These are phyloP conservation scores for Vanessa cardui DNA, from an alignment of 2,888 invertebrate species.

Conservation along the genomic window DNA sequence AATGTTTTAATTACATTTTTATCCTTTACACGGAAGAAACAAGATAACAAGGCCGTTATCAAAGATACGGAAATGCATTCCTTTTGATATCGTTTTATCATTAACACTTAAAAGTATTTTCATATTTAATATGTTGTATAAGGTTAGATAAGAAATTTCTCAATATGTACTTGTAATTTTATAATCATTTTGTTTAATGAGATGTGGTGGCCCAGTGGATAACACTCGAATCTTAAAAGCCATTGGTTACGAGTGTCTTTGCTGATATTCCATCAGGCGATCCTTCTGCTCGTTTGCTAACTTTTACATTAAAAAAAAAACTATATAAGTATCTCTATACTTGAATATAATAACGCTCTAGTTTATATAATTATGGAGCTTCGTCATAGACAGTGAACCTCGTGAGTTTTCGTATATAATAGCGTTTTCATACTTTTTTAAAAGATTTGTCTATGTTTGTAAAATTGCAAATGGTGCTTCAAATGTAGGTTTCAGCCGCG, in stretches of 20 bases:
- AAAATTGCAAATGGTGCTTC: slow-evolving; percentile 1
- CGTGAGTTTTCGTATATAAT: too few relatives aligned
- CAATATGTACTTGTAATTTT: not conserved
- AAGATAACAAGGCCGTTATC: slow-evolving; percentile 14
- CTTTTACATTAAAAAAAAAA: not conserved
- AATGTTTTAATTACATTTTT: slow-evolving; percentile 9
- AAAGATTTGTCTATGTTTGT: too few relatives aligned
- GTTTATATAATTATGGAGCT: slow-evolving; percentile 19
- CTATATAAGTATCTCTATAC: not conserved
- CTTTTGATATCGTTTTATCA: slow-evolving; percentile 22
- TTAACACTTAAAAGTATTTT: slow-evolving; percentile 27
- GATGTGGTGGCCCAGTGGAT: not conserved
- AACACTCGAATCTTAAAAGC: too few relatives aligned
- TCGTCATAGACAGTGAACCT: too few relatives aligned
- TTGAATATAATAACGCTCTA: slow-evolving; percentile 33
- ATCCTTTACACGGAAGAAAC: slow-evolving; percentile 28
- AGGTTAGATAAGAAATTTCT: slow-evolving; percentile 21
- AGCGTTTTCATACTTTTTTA: too few relatives aligned
- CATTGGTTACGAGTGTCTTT: too few relatives aligned
- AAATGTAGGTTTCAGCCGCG: slow-evolving; percentile 1
- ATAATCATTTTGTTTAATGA: not conserved
- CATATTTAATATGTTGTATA: slow-evolving; percentile 26
- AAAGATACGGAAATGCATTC: slow-evolving; percentile 28
- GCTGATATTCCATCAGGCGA: too few relatives aligned
- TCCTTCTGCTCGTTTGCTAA: too few relatives aligned